Percentiles rank a stretch among this genome's conserved stretches.
These are phyloP conservation scores for Megaceryle torquata DNA, from an alignment of 2,113 vertebrate genomes.

Conservation along the genomic window DNA sequence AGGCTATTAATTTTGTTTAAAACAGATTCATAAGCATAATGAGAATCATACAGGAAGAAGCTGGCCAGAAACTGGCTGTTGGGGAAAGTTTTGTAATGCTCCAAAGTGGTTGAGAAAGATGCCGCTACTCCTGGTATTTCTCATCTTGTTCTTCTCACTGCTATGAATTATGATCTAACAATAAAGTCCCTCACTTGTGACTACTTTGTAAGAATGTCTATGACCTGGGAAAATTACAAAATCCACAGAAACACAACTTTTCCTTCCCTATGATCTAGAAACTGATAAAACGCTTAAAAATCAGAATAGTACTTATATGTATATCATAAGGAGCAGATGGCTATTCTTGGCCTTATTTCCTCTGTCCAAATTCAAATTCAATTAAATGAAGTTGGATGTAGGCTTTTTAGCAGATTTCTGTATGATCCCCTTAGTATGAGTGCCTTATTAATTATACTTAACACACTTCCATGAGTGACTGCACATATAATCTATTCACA, in stretches of 20 bases:
- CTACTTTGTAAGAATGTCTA: background rate
- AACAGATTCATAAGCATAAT: background rate
- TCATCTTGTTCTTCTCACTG: background rate
- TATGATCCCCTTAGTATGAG: background rate
- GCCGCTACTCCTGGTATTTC: background rate
- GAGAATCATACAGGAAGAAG: background rate
- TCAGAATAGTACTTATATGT: background rate
- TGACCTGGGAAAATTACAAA: background rate
- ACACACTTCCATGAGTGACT: background rate
- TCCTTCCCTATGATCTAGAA: background rate
- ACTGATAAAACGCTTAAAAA: background rate
- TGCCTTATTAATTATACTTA: background rate
- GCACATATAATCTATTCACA: background rate
- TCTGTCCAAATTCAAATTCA: background rate
- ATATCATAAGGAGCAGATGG: background rate
- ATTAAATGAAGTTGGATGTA: background rate
- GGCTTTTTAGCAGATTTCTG: background rate
- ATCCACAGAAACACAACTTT: background rate
- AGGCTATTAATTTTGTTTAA: background rate
- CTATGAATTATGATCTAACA: background rate
- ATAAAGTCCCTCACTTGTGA: background rate
- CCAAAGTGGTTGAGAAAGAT: background rate
- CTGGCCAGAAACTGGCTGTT: background rate
- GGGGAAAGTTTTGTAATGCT: background rate
- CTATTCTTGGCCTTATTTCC: background rate